Evolutionary conservation across 1,140 invertebrate species (phyloP).

Genomic region (Belonocnema kinseyi): DNA sequence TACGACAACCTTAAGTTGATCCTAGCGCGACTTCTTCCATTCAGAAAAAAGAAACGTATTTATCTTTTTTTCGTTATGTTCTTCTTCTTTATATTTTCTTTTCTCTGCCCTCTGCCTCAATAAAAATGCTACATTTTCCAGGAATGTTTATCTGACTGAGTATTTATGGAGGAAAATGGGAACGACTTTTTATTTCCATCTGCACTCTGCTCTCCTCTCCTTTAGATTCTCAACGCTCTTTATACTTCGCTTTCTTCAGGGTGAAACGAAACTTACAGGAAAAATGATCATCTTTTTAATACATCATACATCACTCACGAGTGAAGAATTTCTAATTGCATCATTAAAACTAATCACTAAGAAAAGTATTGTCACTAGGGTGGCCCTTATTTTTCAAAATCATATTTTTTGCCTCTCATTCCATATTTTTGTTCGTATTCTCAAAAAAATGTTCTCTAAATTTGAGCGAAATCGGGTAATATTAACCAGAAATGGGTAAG

Average conservation of each 20-base stretch:
- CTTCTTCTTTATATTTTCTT: neutral
- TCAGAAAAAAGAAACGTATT: conserved; percentile 18
- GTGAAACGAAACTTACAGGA: neutral
- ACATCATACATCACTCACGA: no score
- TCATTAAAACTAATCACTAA: no score
- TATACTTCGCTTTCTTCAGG: neutral
- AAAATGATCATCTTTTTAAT: no score
- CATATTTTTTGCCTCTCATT: no score
- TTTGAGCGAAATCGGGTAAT: no score
- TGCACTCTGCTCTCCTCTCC: neutral
- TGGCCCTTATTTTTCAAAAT: no score
- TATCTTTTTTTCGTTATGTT: conserved; percentile 19
- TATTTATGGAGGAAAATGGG: neutral
- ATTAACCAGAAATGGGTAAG: no score
- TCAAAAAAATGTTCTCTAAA: no score
- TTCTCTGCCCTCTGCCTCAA: neutral
- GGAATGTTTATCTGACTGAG: conserved; percentile 3
- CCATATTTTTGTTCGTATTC: no score
- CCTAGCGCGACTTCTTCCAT: conserved; percentile 6
- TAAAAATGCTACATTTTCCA: neutral
- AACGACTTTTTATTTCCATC: neutral
- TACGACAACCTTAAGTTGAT: neutral
- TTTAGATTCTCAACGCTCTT: neutral
- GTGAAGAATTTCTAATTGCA: no score
- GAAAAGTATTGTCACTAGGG: no score